Base-by-base conservation (phyloP, 2,888 invertebrate species). In the Pyralis farinalis region DNA sequence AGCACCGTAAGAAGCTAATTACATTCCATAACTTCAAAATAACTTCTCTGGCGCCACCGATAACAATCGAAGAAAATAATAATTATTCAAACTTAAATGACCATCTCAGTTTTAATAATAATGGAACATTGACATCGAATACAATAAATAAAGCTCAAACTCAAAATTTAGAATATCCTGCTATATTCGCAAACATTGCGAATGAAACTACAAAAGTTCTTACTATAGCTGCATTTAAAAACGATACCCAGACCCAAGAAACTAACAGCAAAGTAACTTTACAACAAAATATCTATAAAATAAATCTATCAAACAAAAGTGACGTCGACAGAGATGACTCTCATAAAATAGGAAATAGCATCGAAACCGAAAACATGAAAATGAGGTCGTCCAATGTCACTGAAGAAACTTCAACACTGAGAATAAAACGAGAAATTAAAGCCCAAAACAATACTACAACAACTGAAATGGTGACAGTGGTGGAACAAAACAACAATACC, bases 1-100 rank as follows among this genome's bases (percentile, higher is more conserved):
- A 78, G 50, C 80, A 84, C 44, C 60, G 72, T 37, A 84, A 77
- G 48, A 87, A 84, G 46, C 46, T 78, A 20, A 64, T 80, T 37
- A 67, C 74, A 10, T 74, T 75, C 38, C 79, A 78, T 43, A 74
- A 75, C 42, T 60, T 73, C n/a, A 76, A 77, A 53, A 43, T 74
- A 40, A 68, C 74, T 32, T 64, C 68, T 20, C 61, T 57, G 36
- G 55, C 66, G 32, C 37, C 67, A 25, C 55, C 56, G 20, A 55
- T 54, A 29, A 60, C 58, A 31, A 50, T 58, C 30, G 54, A 47
- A 31, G 62, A 64, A 37, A 55, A 38, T 42, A 35, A 54, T 34
- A 64, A n/a, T n/a, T n/a, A n/a, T n/a, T n/a, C n/a, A n/a, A n/a
- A n/a, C n/a, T n/a, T n/a, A n/a, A n/a, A n/a, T n/a, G n/a, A n/a